Percentiles rank a stretch among this genome's conserved stretches.
phyloP scores from a whole-genome alignment of 2,113 vertebrate species.

The Hylia prasina region DNA sequence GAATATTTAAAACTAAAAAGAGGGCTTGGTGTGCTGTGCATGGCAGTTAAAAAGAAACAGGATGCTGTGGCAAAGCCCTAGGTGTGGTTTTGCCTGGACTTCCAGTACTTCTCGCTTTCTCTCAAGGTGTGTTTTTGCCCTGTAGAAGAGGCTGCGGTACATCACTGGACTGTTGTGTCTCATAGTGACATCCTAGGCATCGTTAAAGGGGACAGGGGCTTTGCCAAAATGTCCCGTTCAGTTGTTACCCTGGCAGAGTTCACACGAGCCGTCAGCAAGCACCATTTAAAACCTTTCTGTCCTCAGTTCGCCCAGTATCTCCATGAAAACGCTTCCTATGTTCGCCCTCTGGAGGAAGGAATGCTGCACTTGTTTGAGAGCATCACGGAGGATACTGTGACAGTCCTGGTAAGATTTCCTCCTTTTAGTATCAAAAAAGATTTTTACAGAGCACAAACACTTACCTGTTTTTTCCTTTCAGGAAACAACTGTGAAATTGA shows the following conservation, averaged over 20 bases:
- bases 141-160: neutral
- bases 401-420: conserved; percentile 82
- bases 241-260: neutral
- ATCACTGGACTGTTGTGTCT: neutral
- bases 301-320: conserved; percentile 91
- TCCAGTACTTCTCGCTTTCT: neutral
- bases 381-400: conserved; percentile 94
- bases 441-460: neutral
- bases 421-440: neutral
- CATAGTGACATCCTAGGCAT: neutral
- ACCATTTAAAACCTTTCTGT: neutral
- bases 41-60: neutral
- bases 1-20: neutral
- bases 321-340: conserved; percentile 92
- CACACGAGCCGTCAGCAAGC: neutral
- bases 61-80: neutral
- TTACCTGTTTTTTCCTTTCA: conserved; percentile 50
- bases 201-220: neutral
- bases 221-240: neutral
- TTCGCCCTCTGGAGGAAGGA: conserved; percentile 96
- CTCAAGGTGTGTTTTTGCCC: neutral
- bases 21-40: neutral
- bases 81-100: neutral
- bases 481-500: conserved; percentile 93
- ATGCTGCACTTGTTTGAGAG: conserved; percentile 90